Evolutionary conservation across 2,888 invertebrate species (phyloP).

Genomic region (Rhamphomyia laevipes): DNA sequence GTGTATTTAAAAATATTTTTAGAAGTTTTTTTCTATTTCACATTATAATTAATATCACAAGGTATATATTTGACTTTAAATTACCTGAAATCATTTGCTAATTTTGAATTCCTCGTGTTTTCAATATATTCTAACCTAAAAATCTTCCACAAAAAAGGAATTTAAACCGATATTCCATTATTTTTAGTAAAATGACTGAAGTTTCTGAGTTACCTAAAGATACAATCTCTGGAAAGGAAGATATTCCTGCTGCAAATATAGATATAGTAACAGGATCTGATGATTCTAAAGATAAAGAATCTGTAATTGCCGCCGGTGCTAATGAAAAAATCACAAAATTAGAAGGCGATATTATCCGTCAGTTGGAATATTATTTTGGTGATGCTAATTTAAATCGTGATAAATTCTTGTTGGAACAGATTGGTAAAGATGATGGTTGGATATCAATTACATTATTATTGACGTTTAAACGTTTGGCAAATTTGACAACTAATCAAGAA

Average conservation of each 20-base stretch:
- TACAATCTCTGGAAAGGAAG: not conserved
- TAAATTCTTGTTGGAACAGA: constrained; percentile 82
- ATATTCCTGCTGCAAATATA: not conserved
- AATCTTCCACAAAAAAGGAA: too few species aligned
- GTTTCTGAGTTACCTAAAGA: not conserved
- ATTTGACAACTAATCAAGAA: constrained; percentile 53
- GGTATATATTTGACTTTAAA: too few species aligned
- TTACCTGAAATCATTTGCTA: too few species aligned
- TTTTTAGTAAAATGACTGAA: not conserved
- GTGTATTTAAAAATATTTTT: too few species aligned
- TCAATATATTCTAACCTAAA: too few species aligned
- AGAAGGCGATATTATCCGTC: constrained; percentile 53
- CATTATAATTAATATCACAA: too few species aligned
- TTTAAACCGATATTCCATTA: too few species aligned
- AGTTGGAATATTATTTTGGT: constrained; percentile 57
- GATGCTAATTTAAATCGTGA: constrained; percentile 86
- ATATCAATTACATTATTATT: constrained; percentile 70
- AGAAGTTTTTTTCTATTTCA: too few species aligned
- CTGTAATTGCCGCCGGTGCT: not conserved
- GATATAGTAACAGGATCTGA: not conserved
- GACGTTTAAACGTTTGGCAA: constrained; percentile 77
- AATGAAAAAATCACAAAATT: constrained; percentile 28
- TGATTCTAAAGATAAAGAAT: not conserved
- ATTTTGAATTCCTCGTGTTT: too few species aligned
- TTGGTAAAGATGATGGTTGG: constrained; percentile 87